Evolutionary conservation across 2,113 vertebrate species (phyloP).

Genomic region (Ammodytes marinus): DNA sequence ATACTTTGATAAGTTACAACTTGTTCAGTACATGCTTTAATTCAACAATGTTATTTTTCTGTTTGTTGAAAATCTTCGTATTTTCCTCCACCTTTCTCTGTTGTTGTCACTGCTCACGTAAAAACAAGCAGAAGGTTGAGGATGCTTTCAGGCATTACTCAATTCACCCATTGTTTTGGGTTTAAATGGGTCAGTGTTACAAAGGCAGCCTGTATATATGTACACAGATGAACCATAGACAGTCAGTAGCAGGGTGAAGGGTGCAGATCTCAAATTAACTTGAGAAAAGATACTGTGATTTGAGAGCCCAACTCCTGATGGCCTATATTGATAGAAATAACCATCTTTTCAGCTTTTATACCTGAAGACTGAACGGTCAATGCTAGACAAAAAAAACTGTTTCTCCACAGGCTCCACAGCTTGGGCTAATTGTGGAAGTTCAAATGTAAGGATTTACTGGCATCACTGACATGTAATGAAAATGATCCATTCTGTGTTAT

Average conservation of each 20-base stretch:
- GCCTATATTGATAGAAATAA: conserved; percentile 6
- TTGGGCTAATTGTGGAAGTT: neutral
- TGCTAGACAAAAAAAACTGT: neutral
- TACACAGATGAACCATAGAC: conserved; percentile 33
- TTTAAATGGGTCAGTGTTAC: conserved; percentile 75
- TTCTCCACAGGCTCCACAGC: neutral
- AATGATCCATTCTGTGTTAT: neutral
- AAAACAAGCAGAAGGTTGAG: conserved; percentile 12
- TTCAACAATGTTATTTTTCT: conserved; percentile 17
- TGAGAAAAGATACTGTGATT: conserved; percentile 3
- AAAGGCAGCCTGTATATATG: conserved; percentile 52
- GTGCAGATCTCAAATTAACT: conserved; percentile 40
- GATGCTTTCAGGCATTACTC: conserved; percentile 43
- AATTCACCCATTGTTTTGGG: conserved; percentile 60
- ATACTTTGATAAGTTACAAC: conserved; percentile 13
- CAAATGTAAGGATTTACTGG: neutral
- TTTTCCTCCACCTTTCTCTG: conserved; percentile 5
- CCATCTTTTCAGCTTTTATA: neutral
- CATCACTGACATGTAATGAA: neutral
- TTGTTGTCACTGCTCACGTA: conserved; percentile 6
- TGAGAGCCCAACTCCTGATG: conserved; percentile 10
- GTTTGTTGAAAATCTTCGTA: neutral
- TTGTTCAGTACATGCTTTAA: neutral
- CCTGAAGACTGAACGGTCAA: neutral
- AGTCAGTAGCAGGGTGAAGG: conserved; percentile 19